Base-by-base conservation (phyloP, 2,797 vertebrate species). In the Typhlichthys subterraneus region DNA sequence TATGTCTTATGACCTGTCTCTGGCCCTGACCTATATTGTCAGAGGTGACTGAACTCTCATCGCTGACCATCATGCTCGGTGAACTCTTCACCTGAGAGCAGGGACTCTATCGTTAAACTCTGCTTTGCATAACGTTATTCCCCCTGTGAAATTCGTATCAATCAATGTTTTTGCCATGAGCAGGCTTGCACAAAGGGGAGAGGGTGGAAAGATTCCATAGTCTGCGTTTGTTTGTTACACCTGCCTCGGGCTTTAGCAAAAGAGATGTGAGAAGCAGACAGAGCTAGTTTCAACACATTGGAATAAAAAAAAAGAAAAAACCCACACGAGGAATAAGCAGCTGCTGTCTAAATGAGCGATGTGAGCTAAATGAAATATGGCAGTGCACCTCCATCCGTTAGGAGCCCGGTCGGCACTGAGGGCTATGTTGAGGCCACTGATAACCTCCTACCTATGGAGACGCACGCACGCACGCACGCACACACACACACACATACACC, bases 321-420 rank as follows among this genome's bases (percentile, higher is more conserved):
- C 23, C 23, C 23, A 29, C 23, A 69, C 65, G 61, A 53, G 65
- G 61, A 65, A 77, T 77, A 69, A 63, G 75, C 81, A 73, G 74
- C 74, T 83, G 76, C 82, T 91, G 90, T 92, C 87, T 67, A 76
- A 82, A 79, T 90, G 88, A 91, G 83, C 81, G 86, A 91, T 88
- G 85, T 13, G 56, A 76, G 67, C 68, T 69, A 67, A 76, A 88
- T 90, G 86, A 92, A 89, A 84, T 88, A 85, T 61, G 73, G 52
- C 82, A 56, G 79, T 81, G 55, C 50, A 53, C 9, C 55, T 69
- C 76, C 74, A 88, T 88, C 87, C 82, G 86, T 89, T 87, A 88
- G 80, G 75, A 84, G n/a, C 52, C 9, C 12, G 11, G 12, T 66
- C 68, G 82, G 70, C 67, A 59, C 53, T 84, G 67, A 83, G 57